Conservation (phyloP, 2,888 invertebrate genomes). For the Kryphioiulus occultus region DNA sequence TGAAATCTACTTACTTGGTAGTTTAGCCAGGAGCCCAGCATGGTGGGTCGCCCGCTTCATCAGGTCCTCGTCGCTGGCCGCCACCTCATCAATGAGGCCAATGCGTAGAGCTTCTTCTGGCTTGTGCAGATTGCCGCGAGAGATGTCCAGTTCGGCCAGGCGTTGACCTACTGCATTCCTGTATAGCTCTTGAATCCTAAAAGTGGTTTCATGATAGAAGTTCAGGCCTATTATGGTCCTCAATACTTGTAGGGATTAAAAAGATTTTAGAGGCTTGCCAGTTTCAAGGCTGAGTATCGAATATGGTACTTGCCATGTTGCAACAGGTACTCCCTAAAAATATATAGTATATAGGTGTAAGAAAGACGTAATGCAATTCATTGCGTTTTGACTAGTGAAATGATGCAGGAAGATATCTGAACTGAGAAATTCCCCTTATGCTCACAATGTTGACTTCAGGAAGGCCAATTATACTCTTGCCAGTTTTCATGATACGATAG, state of each 20-base stretch:
- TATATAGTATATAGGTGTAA: too few relatives aligned
- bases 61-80: slow-evolving; percentile 73
- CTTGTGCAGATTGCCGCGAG: slow-evolving; percentile 75
- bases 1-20: slow-evolving; percentile 66
- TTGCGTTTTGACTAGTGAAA: too few relatives aligned
- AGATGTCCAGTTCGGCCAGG: slow-evolving; percentile 77
- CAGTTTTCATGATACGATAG: slow-evolving; percentile 80
- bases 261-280: too few relatives aligned
- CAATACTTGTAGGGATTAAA: too few relatives aligned
- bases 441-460: slow-evolving; percentile 85
- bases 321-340: too few relatives aligned
- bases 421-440: too few relatives aligned
- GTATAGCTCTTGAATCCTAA: slow-evolving; percentile 62
- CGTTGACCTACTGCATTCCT: slow-evolving; percentile 67
- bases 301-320: too few relatives aligned
- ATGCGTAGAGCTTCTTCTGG: slow-evolving; percentile 79
- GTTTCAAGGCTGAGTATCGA: too few relatives aligned
- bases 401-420: too few relatives aligned
- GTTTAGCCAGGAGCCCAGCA: slow-evolving; percentile 71
- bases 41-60: slow-evolving; percentile 73
- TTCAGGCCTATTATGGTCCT: not conserved
- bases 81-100: slow-evolving; percentile 79
- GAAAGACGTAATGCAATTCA: too few relatives aligned
- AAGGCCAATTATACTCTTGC: slow-evolving; percentile 80
- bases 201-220: slow-evolving; percentile 7